Base-by-base conservation (phyloP, 2,888 invertebrate species). In the Tipula unca region DNA sequence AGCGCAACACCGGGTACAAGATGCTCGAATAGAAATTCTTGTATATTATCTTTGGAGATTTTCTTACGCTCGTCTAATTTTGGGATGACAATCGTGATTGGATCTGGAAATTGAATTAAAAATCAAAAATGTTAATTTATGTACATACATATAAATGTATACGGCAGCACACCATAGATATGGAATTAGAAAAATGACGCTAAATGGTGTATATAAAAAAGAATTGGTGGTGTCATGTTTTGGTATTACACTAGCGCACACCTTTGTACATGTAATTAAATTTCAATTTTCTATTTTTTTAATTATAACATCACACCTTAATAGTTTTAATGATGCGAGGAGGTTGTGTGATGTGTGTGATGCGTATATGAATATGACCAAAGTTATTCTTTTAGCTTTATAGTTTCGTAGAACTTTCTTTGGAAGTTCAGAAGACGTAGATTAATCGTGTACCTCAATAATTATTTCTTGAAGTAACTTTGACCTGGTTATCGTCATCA, bases 31-130 rank as follows among this genome's bases (percentile, higher is more conserved):
- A 93, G 91, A 87, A 93, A 90, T 88, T 92, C 92, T 84, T 35
- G 20, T 36, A 84, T 17, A 20, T 20, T 36, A 20, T 84, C 84
- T 20, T 84, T 84, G 32, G 25, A 36, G 25, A 84, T 84, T 36
- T 20, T 84, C 20, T 84, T 35, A 84, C 20, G 32, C 20, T 84
- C 84, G 13, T 92, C 92, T 88, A 91, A 91, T 87, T 91, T 90
- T 14, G 93, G 93, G 85, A 93, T 92, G 88, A 93, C 91, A 88
- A 93, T 92, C 88, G 93, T 93, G 88, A 92, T 93, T 13, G 93
- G 92, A 87, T 93, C 93, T 93, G 91, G 17, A 91, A 91, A 85
- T 42, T 82, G 86, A 42, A 85, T 10, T 17, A 85, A 32, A 85
- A 29, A 85, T 36, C 29, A 29, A n/a, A 13, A 39, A 39, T 32